phyloP scores from a whole-genome alignment of 2,113 vertebrate genomes.

The Oryzias celebensis region DNA sequence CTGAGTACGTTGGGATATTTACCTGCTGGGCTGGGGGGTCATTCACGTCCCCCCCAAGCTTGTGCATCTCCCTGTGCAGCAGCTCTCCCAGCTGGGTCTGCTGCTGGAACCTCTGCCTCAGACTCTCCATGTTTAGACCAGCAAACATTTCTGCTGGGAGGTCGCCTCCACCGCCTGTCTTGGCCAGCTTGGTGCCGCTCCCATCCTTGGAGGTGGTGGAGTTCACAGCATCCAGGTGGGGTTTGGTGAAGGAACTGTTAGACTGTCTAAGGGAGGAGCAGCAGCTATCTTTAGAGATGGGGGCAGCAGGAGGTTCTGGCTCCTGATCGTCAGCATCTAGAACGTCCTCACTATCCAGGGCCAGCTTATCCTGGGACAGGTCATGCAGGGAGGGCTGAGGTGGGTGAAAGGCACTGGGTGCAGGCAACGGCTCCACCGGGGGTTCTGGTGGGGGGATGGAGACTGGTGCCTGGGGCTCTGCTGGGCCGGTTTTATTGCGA shows the following conservation, averaged over 20 bases:
- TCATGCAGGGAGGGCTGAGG: slow-evolving; percentile 95
- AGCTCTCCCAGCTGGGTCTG: slow-evolving; percentile 82
- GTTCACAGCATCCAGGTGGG: slow-evolving; percentile 85
- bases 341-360: slow-evolving; percentile 85
- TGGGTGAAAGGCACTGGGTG: slow-evolving; percentile 80
- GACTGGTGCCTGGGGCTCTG: slow-evolving; percentile 67
- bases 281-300: slow-evolving; percentile 59
- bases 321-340: slow-evolving; percentile 81
- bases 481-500: slow-evolving; percentile 77
- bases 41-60: slow-evolving; percentile 56
- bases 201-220: slow-evolving; percentile 74
- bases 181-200: slow-evolving; percentile 67
- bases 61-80: slow-evolving; percentile 71
- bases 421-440: slow-evolving; percentile 56
- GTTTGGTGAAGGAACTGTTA: slow-evolving; percentile 88
- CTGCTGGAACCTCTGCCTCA: slow-evolving; percentile 81
- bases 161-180: slow-evolving; percentile 50
- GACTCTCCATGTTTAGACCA: slow-evolving; percentile 86
- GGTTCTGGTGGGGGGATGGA: slow-evolving; percentile 80
- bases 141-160: slow-evolving; percentile 81
- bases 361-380: slow-evolving; percentile 95
- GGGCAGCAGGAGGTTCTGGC: slow-evolving; percentile 55
- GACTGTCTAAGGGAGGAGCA: slow-evolving; percentile 89
- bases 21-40: slow-evolving; percentile 71
- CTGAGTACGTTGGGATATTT: background rate